Conservation (phyloP, 1,140 invertebrate species). For the Phenacoccus solenopsis region DNA sequence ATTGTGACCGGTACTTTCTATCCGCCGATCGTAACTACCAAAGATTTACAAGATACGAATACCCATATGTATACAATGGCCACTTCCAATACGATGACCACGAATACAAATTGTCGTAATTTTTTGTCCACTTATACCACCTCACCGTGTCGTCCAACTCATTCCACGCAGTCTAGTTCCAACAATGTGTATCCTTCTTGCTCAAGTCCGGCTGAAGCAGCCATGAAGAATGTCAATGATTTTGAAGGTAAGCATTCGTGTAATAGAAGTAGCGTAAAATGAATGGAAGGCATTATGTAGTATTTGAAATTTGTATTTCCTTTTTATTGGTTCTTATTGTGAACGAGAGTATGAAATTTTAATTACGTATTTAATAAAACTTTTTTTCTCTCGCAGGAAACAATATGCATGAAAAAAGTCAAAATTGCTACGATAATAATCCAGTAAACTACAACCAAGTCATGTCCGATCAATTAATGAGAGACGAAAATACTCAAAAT, state of each 20-base stretch:
- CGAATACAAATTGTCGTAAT: conserved; percentile 16
- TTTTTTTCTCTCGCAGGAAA: background rate
- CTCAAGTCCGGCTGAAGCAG: background rate
- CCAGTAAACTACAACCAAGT: background rate
- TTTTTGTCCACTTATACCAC: conserved; percentile 19
- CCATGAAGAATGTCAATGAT: background rate
- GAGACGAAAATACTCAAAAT: background rate
- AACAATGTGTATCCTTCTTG: background rate
- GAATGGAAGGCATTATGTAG: background rate
- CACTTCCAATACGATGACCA: conserved; percentile 11
- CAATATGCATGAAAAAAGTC: conserved; percentile 3
- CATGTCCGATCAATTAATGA: background rate
- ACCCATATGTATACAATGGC: conserved; percentile 17
- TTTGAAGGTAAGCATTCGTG: background rate
- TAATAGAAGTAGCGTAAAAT: too few relatives aligned
- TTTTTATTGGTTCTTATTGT: too few relatives aligned
- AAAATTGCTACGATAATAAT: conserved; percentile 3
- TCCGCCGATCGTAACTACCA: conserved; percentile 63
- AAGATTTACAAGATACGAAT: conserved; percentile 45
- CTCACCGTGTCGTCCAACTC: background rate
- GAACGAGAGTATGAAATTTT: too few relatives aligned
- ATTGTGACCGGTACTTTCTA: conserved; percentile 56
- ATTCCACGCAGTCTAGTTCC: background rate
- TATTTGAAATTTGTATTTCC: too few relatives aligned
- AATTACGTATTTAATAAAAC: background rate